Evolutionary conservation across 2,113 vertebrate species (phyloP).

Genomic region (Chroicocephalus ridibundus): DNA sequence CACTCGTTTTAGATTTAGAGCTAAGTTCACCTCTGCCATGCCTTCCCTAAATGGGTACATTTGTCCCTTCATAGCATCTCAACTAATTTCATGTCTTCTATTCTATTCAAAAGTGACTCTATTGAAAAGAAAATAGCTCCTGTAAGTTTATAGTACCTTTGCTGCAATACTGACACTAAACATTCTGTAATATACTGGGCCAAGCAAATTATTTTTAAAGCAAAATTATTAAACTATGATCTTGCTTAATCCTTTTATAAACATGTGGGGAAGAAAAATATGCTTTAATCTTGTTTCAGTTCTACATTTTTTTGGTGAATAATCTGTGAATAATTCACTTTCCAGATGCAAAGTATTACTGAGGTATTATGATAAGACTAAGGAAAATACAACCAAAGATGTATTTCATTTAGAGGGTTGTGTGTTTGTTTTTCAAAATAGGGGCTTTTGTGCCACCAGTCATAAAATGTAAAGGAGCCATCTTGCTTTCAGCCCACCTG

Average conservation of each 20-base stretch:
- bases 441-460: slow-evolving; percentile 5
- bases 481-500: slow-evolving; percentile 21
- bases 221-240: slow-evolving; percentile 63
- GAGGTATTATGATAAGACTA: slow-evolving; percentile 62
- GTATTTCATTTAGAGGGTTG: slow-evolving; percentile 39
- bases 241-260: slow-evolving; percentile 63
- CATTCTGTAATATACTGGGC: neutral
- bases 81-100: neutral
- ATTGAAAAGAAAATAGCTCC: neutral
- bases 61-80: neutral
- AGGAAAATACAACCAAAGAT: slow-evolving; percentile 47
- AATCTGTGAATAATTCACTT: slow-evolving; percentile 63
- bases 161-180: slow-evolving; percentile 10
- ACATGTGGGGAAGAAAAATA: slow-evolving; percentile 57
- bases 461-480: neutral
- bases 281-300: slow-evolving; percentile 66
- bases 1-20: neutral
- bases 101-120: neutral
- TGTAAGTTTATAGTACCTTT: neutral
- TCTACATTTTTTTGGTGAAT: slow-evolving; percentile 57
- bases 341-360: slow-evolving; percentile 66
- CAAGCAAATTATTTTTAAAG: slow-evolving; percentile 63
- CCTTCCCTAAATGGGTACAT: neutral
- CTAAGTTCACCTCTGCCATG: neutral
- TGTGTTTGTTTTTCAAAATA: slow-evolving; percentile 41